phyloP scores from a whole-genome alignment of 2,888 invertebrate genomes.

The Biston betularia region DNA sequence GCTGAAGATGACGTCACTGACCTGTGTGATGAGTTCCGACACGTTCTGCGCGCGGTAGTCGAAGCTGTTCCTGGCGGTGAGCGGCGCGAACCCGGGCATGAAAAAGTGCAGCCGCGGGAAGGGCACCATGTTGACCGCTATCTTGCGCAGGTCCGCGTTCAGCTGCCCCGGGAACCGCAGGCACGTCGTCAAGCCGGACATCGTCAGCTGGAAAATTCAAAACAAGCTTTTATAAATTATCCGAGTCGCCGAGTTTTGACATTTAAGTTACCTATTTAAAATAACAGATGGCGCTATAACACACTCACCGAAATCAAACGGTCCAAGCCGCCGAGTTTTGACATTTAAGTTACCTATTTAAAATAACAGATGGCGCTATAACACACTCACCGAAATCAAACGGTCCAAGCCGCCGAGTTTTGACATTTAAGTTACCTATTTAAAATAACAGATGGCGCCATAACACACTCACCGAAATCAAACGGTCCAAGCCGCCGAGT shows the following conservation, averaged over 20 bases:
- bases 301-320: constrained; percentile 11
- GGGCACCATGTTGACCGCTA: constrained; percentile 97
- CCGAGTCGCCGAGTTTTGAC: too few species aligned
- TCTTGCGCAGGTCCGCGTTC: constrained; percentile 94
- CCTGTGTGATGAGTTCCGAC: constrained; percentile 91
- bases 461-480: constrained; percentile 15
- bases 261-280: neutral
- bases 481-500: too few species aligned
- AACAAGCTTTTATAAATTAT: neutral
- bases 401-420: too few species aligned
- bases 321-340: too few species aligned
- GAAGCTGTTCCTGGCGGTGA: constrained; percentile 91
- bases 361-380: neutral
- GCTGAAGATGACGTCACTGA: constrained; percentile 33
- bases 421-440: too few species aligned
- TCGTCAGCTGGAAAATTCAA: constrained; percentile 75
- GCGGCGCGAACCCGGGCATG: constrained; percentile 92
- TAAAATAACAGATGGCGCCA: neutral
- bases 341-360: too few species aligned
- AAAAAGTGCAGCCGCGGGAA: constrained; percentile 97
- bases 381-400: constrained; percentile 15
- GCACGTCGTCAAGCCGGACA: constrained; percentile 93
- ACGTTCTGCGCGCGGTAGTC: constrained; percentile 91
- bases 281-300: neutral
- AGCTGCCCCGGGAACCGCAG: constrained; percentile 96